Conservation (phyloP, 2,888 invertebrate genomes). For the Philereme vetulata region DNA sequence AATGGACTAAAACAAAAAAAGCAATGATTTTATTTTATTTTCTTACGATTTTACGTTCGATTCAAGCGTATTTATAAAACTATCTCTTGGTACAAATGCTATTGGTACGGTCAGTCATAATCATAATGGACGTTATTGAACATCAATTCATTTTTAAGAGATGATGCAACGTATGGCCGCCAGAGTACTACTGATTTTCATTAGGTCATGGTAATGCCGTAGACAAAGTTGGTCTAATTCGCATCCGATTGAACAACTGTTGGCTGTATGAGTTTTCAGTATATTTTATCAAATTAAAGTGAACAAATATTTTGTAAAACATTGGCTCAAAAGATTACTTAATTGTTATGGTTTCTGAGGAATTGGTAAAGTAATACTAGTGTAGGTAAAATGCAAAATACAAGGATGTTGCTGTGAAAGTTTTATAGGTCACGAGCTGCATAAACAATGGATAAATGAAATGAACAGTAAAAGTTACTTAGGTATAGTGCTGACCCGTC, state of each 20-base stretch:
- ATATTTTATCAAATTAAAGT: too few species aligned
- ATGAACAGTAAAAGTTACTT: conserved; percentile 56
- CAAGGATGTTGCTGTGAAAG: conserved; percentile 32
- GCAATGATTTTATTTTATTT: conserved; percentile 3
- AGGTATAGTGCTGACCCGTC: conserved; percentile 42
- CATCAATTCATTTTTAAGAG: conserved; percentile 49
- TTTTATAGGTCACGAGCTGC: conserved; percentile 57
- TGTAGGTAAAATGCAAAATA: conserved; percentile 13
- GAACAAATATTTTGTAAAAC: background rate
- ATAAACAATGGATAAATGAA: conserved; percentile 62
- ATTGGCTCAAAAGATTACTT: background rate
- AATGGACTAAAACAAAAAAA: too few species aligned
- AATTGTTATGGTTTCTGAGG: conserved; percentile 4
- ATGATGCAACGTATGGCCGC: conserved; percentile 51
- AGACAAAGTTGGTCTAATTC: conserved; percentile 41
- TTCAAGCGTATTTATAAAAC: conserved; percentile 19
- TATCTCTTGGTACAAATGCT: conserved; percentile 21
- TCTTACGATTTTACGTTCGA: conserved; percentile 1
- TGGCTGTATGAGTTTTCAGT: conserved; percentile 33
- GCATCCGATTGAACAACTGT: conserved; percentile 41
- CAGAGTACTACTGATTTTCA: conserved; percentile 49
- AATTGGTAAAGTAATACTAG: conserved; percentile 1
- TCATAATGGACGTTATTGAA: conserved; percentile 42
- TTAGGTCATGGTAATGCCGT: conserved; percentile 41
- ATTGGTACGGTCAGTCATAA: conserved; percentile 25